Evolutionary conservation across 2,113 vertebrate species (phyloP).

Genomic region (Leucoraja erinaceus): DNA sequence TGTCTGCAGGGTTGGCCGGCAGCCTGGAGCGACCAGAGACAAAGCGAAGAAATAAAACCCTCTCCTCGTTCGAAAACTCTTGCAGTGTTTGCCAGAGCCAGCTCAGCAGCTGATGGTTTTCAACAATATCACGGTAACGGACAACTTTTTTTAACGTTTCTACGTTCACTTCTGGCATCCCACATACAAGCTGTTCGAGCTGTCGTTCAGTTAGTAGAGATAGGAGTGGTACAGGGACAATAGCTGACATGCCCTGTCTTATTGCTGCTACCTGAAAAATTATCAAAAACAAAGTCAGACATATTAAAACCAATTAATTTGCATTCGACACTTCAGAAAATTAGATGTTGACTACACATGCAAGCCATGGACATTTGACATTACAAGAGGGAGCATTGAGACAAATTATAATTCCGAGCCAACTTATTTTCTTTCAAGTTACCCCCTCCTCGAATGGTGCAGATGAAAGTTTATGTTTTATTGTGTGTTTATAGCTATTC

Average conservation of each 20-base stretch:
- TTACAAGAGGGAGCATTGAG: background rate
- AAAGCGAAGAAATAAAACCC: conserved; percentile 69
- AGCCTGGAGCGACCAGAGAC: conserved; percentile 66
- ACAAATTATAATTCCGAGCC: background rate
- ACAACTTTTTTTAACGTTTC: conserved; percentile 70
- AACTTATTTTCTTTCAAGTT: background rate
- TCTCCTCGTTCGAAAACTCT: conserved; percentile 72
- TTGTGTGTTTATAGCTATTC: background rate
- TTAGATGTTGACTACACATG: background rate
- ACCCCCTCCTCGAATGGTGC: background rate
- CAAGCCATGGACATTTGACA: background rate
- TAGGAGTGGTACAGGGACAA: conserved; percentile 67
- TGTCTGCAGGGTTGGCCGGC: conserved; percentile 66
- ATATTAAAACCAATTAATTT: background rate
- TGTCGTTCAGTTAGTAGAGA: conserved; percentile 67
- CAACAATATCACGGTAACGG: conserved; percentile 68
- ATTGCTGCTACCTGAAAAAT: conserved; percentile 57
- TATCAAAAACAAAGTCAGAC: background rate
- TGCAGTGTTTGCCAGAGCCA: conserved; percentile 72
- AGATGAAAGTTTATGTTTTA: background rate
- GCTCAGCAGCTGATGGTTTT: conserved; percentile 63
- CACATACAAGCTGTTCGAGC: conserved; percentile 70
- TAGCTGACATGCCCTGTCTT: conserved; percentile 69
- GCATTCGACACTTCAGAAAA: background rate
- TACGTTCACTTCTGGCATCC: conserved; percentile 66